These are phyloP conservation scores for Nomada ferruginata DNA, from an alignment of 2,888 invertebrate species.

Conservation along the genomic window DNA sequence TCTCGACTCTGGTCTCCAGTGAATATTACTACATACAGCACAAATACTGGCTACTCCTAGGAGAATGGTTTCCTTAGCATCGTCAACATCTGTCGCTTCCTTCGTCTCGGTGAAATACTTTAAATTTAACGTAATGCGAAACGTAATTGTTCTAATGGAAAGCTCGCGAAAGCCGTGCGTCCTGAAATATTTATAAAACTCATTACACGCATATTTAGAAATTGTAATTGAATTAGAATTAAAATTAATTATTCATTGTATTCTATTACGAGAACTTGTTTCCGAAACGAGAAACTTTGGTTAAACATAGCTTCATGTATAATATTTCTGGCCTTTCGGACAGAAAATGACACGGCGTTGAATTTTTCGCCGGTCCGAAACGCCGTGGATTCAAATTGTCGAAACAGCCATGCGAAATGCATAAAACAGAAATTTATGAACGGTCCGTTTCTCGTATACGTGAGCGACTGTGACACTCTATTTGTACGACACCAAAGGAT, in stretches of 20 bases:
- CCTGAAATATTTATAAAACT: too few species aligned
- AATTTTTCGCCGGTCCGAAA: not conserved
- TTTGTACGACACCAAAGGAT: not conserved
- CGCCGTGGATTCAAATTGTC: not conserved
- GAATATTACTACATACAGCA: constrained; percentile 26
- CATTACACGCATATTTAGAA: too few species aligned
- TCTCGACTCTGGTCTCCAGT: constrained; percentile 7
- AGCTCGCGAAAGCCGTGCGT: not conserved
- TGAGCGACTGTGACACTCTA: constrained; percentile 41
- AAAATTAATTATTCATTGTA: not conserved
- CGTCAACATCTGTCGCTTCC: not conserved
- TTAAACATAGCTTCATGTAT: not conserved
- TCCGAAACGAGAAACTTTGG: not conserved
- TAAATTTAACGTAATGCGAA: not conserved
- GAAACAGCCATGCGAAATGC: not conserved
- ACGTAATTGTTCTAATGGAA: not conserved
- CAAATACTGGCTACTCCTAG: not conserved
- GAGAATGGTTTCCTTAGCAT: not conserved
- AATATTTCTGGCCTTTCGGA: not conserved
- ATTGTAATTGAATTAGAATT: too few species aligned
- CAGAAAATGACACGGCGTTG: not conserved
- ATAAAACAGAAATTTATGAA: constrained; percentile 38
- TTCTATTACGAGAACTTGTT: not conserved
- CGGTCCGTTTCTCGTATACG: not conserved
- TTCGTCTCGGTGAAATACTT: constrained; percentile 5